Percentiles rank a stretch among this genome's conserved stretches.
These are phyloP conservation scores for Hipposideros larvatus DNA, from an alignment of 2,797 vertebrate species.

Conservation along the genomic window DNA sequence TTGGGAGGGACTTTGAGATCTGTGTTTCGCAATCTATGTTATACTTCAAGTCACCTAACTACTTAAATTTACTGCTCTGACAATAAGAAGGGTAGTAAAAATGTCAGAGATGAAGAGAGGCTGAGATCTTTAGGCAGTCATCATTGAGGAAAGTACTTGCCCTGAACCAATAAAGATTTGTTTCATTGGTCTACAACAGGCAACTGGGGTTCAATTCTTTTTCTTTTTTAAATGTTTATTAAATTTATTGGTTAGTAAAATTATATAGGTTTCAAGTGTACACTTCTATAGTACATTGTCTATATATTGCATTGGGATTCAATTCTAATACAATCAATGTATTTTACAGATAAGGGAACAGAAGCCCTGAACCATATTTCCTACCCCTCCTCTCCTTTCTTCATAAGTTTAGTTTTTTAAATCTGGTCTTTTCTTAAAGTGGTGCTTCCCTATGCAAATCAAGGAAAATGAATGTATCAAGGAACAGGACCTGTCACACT, in stretches of 20 bases:
- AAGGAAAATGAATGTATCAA: conserved; percentile 51
- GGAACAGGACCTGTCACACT: not conserved
- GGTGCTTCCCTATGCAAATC: not conserved
- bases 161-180: not conserved
- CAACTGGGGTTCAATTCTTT: conserved; percentile 35
- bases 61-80: conserved; percentile 20
- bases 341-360: conserved; percentile 15
- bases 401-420: conserved; percentile 25
- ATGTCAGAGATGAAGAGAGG: not conserved
- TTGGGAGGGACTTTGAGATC: conserved; percentile 27
- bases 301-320: not conserved
- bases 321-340: conserved; percentile 37
- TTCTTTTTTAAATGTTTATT: too few relatives aligned
- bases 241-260: too few relatives aligned
- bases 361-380: conserved; percentile 2
- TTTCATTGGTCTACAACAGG: not conserved
- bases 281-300: too few relatives aligned
- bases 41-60: conserved; percentile 41
- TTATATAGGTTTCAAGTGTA: too few relatives aligned
- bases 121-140: conserved; percentile 18
- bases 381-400: not conserved
- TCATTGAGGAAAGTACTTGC: conserved; percentile 14
- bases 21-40: conserved; percentile 22
- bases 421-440: conserved; percentile 50
- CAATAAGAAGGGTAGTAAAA: not conserved